Base-by-base conservation (phyloP, 1,140 invertebrate genomes). In the Coptotermes formosanus region DNA sequence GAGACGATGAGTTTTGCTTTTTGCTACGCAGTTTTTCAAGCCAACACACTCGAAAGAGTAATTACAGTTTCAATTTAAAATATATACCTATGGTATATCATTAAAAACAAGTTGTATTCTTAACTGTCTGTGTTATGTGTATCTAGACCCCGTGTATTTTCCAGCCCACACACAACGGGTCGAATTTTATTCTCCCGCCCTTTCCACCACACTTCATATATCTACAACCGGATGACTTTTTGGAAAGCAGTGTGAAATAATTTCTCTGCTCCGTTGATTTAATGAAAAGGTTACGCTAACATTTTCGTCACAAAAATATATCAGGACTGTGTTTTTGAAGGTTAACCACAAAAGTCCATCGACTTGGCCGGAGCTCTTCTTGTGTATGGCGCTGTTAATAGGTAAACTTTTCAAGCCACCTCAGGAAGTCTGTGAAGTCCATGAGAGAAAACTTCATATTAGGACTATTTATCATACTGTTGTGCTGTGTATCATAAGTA, bases 221-320 rank as follows among this genome's bases (percentile, higher is more conserved):
- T 75, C n/a, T 75, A 30, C n/a, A 75, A 25, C 64, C 64, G 9
- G 7, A 16, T 75, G 64, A 75, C 64, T 75, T 75, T 75, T 75
- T 75, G 64, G n/a, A 75, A 75, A 75, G 64, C 64, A 1, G n/a
- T 75, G 64, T 75, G 64, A 75, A 75, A n/a, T 75, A 75, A 30
- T 75, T 75, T n/a, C n/a, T 14, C n/a, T 25, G 64, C 64, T 75
- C 64, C 25, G 64, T 75, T 75, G 64, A 75, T 75, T 75, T 75
- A 75, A n/a, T 75, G 64, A 75, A 75, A 69, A 75, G 64, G 64
- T 75, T 75, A 75, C 64, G n/a, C 64, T 75, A 75, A 75, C 64
- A 75, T 75, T 75, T 75, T 30, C 64, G 30, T 75, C 64, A 30
- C 64, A 75, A 75, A 75, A 75, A n/a, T 75, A 75, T 75, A 75